phyloP scores from a whole-genome alignment of 2,888 invertebrate species.

The Teleiodes luculella region DNA sequence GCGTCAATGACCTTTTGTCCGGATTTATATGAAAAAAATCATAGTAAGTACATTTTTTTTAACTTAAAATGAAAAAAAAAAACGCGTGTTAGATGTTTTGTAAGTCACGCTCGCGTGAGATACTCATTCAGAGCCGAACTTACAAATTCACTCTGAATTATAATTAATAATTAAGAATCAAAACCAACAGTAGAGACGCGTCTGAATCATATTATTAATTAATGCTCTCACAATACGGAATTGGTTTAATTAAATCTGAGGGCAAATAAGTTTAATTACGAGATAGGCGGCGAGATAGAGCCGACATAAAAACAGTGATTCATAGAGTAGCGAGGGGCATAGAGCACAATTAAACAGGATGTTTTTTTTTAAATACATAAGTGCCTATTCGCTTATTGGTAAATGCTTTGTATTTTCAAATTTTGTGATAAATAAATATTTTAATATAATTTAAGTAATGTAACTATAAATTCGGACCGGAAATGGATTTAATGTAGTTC shows the following conservation, averaged over 20 bases:
- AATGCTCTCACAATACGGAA: constrained; percentile 19
- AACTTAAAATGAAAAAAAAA: too few species aligned
- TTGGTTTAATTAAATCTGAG: constrained; percentile 24
- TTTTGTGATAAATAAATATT: too few species aligned
- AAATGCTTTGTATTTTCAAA: too few species aligned
- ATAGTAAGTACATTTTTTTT: too few species aligned
- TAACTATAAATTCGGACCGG: too few species aligned
- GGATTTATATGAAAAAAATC: too few species aligned
- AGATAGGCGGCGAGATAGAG: constrained; percentile 26
- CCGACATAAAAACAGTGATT: constrained; percentile 34
- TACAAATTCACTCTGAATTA: not conserved
- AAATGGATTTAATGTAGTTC: too few species aligned
- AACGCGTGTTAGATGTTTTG: not conserved
- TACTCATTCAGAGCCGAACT: not conserved
- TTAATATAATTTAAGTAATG: too few species aligned
- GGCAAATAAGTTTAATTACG: constrained; percentile 37
- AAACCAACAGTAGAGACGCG: not conserved
- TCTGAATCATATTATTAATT: constrained; percentile 16
- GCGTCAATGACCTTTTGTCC: too few species aligned
- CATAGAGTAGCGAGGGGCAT: constrained; percentile 12
- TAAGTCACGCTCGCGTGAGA: not conserved
- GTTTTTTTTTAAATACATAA: too few species aligned
- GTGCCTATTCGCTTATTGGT: too few species aligned
- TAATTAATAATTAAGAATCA: not conserved
- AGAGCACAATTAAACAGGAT: constrained; percentile 1